Evolutionary conservation across 2,113 vertebrate species (phyloP), one percentile per base, ranked within the genome.

Genomic region (Platycercus adscitus): DNA sequence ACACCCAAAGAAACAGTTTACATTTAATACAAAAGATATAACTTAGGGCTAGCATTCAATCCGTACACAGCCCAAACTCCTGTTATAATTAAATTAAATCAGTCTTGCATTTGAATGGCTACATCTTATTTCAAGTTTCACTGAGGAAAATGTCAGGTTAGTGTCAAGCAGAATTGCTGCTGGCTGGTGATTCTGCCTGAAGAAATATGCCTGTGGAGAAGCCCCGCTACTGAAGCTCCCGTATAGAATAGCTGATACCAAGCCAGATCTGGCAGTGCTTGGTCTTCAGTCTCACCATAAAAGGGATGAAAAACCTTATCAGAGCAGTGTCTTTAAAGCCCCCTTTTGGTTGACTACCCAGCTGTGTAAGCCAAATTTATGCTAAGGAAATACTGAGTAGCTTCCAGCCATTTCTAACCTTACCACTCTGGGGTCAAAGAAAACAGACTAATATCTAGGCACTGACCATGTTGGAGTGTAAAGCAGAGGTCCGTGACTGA

Each of bases 31-130:
- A 90, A 90, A 86, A 83, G 43, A 91, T 61, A 31, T 29, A 69
- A 80, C 68, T 77, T 47, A 93, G 35, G 50, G 55, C 65, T 93
- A 95, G 37, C 41, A 91, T 68, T 86, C 88, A 96, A 93, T 88
- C 88, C 86, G 65, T 91, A 95, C 56, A 61, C 93, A 97, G 95
- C 29, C 72, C 52, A 96, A 95, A 96, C 92, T 96, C 96, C 88
- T 96, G 95, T 93, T 95, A 96, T 93, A 90, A 94, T 75, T 39
- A 64, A 78, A 81, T 91, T 23, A 88, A 96, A 91, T 25, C 55
- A 71, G 24, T 71, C 83, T 94, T 76, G 53, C 29, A 52, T 64
- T 89, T 90, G 60, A 78, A 91, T n/a, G 26, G 60, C 10, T 81
- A n/a, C 3, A 10, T 2, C 4, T 72, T 78, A 71, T 86, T 85